Evolutionary conservation across 1,140 invertebrate species (phyloP), one percentile per base, ranked within the genome.

Genomic region (Hyposmocoma kahamanoa): DNA sequence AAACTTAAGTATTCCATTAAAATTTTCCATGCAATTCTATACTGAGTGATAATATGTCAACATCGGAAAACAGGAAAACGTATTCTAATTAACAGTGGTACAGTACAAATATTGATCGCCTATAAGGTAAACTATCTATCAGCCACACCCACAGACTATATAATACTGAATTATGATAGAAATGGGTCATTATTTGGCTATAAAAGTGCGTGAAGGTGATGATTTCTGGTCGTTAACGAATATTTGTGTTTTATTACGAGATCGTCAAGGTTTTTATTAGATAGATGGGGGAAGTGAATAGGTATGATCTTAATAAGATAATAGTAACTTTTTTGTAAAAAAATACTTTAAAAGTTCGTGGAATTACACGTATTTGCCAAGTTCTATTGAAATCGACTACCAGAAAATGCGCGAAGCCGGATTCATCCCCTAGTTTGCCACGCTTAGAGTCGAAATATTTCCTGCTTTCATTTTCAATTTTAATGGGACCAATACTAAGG

Each of bases 101-200:
- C 32, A 36, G 18, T 17, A 36, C 44, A 34, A 62, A 59, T 62
- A 65, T 61, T 71, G 49, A 53, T 50, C 36, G 32, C 44, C 59
- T 46, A 51, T 56, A 51, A 42, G 28, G 50, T 55, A 60, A n/a
- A 67, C 61, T 53, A 48, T 50, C 61, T 53, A 56, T 55, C 57
- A 54, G 62, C 48, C 58, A 62, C 57, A 49, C 64, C 67, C 46
- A 36, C 24, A 30, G 39, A 22, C 53, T 45, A 60, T 65, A 60
- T 63, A 63, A 54, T 26, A 42, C 50, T 34, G 56, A 48, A 59
- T 56, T 62, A 59, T 54, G 47, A 68, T 62, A 59, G 51, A 42
- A 53, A 59, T 21, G 41, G 30, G 9, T 46, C 54, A 57, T 60
- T 65, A 62, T 62, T 60, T 36, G 38, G 30, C 17, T 5, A 48